Conservation (phyloP, 2,888 invertebrate genomes). For the Carabus problematicus region DNA sequence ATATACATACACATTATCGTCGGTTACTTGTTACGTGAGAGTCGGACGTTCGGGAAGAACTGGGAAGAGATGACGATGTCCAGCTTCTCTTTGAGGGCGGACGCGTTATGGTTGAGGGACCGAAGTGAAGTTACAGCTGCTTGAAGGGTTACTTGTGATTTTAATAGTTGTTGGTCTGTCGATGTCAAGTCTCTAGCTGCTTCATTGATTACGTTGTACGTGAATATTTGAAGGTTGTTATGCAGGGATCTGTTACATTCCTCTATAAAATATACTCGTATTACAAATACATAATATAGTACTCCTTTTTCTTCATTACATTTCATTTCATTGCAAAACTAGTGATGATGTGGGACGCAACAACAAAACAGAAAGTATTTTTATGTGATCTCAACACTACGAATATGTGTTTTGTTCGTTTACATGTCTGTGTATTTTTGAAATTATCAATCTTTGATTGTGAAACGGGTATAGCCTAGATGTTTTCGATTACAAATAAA, state of each 20-base stretch:
- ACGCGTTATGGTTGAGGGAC: constrained; percentile 53
- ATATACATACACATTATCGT: constrained; percentile 11
- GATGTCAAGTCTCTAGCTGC: constrained; percentile 52
- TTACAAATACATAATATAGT: not conserved
- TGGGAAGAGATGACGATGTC: constrained; percentile 54
- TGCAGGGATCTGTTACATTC: constrained; percentile 54
- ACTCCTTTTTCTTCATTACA: not conserved
- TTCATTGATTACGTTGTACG: constrained; percentile 50
- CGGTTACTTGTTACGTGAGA: constrained; percentile 15
- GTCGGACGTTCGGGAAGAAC: constrained; percentile 53
- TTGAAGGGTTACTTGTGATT: constrained; percentile 56
- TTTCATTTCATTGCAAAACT: not conserved
- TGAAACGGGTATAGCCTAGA: too few species aligned
- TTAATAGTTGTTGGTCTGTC: constrained; percentile 55
- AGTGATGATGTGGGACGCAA: too few species aligned
- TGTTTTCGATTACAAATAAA: constrained; percentile 2
- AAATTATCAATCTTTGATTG: too few species aligned
- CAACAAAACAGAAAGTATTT: not conserved
- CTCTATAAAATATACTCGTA: constrained; percentile 49
- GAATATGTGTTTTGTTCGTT: not conserved
- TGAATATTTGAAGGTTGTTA: constrained; percentile 51
- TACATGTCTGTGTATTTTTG: not conserved
- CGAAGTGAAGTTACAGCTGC: constrained; percentile 55
- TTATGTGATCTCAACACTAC: not conserved
- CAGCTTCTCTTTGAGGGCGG: constrained; percentile 53